Evolutionary conservation across 2,888 invertebrate genomes (phyloP), one percentile per base, ranked within the genome.

Genomic region (Heliconius ismenius): DNA sequence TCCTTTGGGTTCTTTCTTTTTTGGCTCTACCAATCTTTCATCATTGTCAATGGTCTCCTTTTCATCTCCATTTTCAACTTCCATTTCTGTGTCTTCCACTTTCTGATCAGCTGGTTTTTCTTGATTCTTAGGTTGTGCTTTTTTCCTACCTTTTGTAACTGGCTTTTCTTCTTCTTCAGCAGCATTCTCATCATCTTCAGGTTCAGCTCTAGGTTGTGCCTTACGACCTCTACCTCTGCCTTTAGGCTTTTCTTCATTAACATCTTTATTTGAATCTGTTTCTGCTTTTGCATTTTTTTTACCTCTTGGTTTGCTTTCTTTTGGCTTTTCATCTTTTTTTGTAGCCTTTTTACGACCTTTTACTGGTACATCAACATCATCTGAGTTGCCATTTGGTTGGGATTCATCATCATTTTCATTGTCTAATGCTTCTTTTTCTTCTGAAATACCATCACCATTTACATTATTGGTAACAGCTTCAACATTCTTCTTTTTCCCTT

Each of bases 1-100:
- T 43, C 89, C 88, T 82, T 90, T 90, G 9, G 84, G 77, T 82
- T 89, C 90, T 79, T 91, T 92, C 79, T 92, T 92, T 81, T 91
- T 91, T n/a, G 87, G 86, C 76, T 89, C 85, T 79, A 87, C 86
- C 4, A 86, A 84, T 76, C 89, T 87, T 78, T 84, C 84, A 4
- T 82, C 87, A 43, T 87, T 83, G 32, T 58, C 36, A 58, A 13
- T 70, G 79, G 86, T 86, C 13, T 88, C 87, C 72, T 88, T 21
- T 21, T 49, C 21, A 49, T 49, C 49, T 49, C 49, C 88, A 79
- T 83, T 82, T 28, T 86, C 84, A 79, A 83, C 85, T 65, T 87
- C 87, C 77, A 84, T 78, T 69, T 81, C 80, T 74, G 73, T 54
- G 54, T 75, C 75, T 62, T 75, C 75, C 32, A 79, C 79, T 60